phyloP scores from a whole-genome alignment of 2,888 invertebrate species.

The Tuberolachnus salignus region DNA sequence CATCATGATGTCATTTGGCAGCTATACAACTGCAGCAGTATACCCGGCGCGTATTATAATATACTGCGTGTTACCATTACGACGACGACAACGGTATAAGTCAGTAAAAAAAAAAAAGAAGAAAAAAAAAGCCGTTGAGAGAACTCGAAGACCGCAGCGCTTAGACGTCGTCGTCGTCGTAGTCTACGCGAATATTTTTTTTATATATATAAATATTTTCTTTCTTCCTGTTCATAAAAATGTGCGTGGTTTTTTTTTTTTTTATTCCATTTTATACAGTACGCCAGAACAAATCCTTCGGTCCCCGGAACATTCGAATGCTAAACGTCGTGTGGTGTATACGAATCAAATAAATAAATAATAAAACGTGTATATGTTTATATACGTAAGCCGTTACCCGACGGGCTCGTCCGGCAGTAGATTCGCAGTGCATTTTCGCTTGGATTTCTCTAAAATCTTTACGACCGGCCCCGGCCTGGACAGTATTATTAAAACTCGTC shows the following conservation, averaged over 20 bases:
- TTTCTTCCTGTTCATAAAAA: neutral
- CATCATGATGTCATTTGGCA: constrained; percentile 24
- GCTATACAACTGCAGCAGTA: neutral
- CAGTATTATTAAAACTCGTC: no score
- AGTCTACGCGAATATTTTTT: neutral
- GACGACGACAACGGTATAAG: no score
- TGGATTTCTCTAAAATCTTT: no score
- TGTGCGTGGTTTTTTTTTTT: neutral
- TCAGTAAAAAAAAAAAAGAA: neutral
- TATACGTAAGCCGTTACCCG: no score
- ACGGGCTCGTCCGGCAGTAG: no score
- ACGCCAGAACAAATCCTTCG: neutral
- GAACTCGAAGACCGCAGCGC: neutral
- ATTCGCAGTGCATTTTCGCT: no score
- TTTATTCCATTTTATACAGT: neutral
- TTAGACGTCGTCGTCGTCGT: neutral
- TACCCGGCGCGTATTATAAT: neutral
- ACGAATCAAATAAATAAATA: no score
- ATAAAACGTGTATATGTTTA: no score
- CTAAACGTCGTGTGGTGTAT: no score
- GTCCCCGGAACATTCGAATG: no score
- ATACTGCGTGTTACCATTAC: neutral
- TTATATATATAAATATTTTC: no score
- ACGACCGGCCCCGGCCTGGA: no score
- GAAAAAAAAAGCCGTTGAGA: neutral